Conservation (phyloP, 2,113 vertebrate species). For the Ailuropoda melanoleuca region DNA sequence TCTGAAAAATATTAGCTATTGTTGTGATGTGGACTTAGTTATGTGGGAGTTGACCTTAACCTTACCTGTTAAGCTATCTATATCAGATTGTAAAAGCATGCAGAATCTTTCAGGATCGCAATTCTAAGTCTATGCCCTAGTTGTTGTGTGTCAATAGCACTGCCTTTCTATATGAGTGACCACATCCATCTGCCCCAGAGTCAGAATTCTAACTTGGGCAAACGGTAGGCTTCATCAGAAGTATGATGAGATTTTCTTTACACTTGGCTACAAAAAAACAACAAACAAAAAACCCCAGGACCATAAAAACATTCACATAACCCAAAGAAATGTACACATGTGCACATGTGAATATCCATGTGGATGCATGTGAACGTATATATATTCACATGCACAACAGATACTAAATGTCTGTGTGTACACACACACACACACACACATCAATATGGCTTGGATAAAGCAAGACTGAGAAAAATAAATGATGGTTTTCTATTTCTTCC, state of each 20-base stretch:
- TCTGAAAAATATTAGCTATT: not conserved
- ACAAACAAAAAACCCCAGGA: not conserved
- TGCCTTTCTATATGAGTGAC: not conserved
- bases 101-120: not conserved
- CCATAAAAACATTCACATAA: not conserved
- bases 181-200: not conserved
- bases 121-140: not conserved
- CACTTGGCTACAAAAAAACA: not conserved
- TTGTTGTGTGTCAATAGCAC: not conserved
- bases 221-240: not conserved
- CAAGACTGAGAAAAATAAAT: not conserved
- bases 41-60: not conserved
- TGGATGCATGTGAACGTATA: not conserved
- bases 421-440: not conserved
- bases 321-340: not conserved
- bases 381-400: not conserved
- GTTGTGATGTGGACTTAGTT: not conserved
- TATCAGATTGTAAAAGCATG: not conserved
- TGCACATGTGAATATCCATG: not conserved
- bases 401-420: not conserved
- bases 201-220: not conserved
- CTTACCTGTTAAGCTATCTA: not conserved
- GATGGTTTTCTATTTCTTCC: not conserved
- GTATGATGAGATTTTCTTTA: not conserved
- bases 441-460: not conserved